Percentiles rank a stretch among this genome's conserved stretches.
phyloP scores from a whole-genome alignment of 2,888 invertebrate species.

The Eilema depressum region DNA sequence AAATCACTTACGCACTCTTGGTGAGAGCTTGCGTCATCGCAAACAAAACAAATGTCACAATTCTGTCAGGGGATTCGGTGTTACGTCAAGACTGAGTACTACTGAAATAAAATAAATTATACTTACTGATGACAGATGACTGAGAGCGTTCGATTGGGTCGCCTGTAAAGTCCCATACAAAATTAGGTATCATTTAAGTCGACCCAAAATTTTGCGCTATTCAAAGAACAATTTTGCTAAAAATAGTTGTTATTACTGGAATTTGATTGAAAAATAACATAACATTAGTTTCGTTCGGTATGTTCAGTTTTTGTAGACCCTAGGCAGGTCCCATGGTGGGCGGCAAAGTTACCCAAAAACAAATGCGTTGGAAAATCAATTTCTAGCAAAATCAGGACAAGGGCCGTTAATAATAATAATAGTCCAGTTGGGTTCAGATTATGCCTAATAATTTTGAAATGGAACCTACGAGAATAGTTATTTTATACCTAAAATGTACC shows the following conservation, averaged over 20 bases:
- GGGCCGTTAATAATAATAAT: no score
- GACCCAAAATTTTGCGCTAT: not conserved
- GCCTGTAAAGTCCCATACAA: not conserved
- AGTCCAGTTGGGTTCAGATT: no score
- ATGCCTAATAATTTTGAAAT: no score
- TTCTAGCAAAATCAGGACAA: no score
- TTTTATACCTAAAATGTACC: not conserved
- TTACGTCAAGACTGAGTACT: constrained; percentile 20
- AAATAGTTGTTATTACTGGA: no score
- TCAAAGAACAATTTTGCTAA: not conserved
- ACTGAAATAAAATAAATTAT: constrained; percentile 31
- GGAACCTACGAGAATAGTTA: no score
- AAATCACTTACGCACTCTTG: constrained; percentile 39
- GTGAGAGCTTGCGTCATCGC: constrained; percentile 37
- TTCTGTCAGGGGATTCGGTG: constrained; percentile 31
- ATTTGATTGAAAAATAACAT: no score
- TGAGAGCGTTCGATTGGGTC: not conserved
- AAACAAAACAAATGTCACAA: constrained; percentile 37
- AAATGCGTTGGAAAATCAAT: no score
- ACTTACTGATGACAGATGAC: not conserved
- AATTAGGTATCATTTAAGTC: not conserved
- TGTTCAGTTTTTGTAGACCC: no score
- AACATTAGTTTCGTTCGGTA: not conserved
- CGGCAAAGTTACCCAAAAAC: no score
- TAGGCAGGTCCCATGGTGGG: no score